A percentile compares a stretch with the other conserved stretches of the same genome.
phyloP scores from a whole-genome alignment of 1,140 invertebrate genomes.

The Musca vetustissima region DNA sequence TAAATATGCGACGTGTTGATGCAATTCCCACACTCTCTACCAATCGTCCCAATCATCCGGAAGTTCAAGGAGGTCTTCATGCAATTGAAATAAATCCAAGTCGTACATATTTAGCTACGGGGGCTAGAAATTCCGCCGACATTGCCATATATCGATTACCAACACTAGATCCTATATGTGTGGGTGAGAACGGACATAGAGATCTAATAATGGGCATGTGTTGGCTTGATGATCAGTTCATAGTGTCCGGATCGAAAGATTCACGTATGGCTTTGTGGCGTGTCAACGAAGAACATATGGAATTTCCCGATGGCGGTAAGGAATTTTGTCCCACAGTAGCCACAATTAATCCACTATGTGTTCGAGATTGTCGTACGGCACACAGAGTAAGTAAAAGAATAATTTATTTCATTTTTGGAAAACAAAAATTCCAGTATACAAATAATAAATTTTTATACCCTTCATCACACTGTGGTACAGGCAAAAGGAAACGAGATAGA shows the following conservation, averaged over 20 bases:
- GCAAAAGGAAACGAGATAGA: no score
- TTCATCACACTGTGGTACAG: no score
- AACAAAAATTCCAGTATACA: no score
- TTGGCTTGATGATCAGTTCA: slow-evolving; percentile 94
- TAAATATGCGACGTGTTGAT: slow-evolving; percentile 74
- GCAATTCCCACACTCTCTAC: slow-evolving; percentile 82
- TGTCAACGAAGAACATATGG: slow-evolving; percentile 64
- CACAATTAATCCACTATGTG: slow-evolving; percentile 68
- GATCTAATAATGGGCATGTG: slow-evolving; percentile 96
- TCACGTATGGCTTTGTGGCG: slow-evolving; percentile 81
- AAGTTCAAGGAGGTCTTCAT: slow-evolving; percentile 87
- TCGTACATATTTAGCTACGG: slow-evolving; percentile 85
- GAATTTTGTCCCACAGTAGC: slow-evolving; percentile 61
- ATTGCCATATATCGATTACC: slow-evolving; percentile 91
- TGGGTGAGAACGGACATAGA: slow-evolving; percentile 88
- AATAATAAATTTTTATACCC: no score
- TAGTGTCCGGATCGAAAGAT: slow-evolving; percentile 91
- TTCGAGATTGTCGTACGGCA: slow-evolving; percentile 73
- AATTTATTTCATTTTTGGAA: not conserved
- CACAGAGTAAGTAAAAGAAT: slow-evolving; percentile 56
- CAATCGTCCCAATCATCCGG: slow-evolving; percentile 56
- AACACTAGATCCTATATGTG: slow-evolving; percentile 89
- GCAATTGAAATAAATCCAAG: slow-evolving; percentile 94
- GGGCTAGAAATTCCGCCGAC: slow-evolving; percentile 88
- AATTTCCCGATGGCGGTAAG: slow-evolving; percentile 59